A percentile compares a stretch with the other conserved stretches of the same genome.
Conservation (phyloP, 2,113 vertebrate genomes). For the Falco punctatus region DNA sequence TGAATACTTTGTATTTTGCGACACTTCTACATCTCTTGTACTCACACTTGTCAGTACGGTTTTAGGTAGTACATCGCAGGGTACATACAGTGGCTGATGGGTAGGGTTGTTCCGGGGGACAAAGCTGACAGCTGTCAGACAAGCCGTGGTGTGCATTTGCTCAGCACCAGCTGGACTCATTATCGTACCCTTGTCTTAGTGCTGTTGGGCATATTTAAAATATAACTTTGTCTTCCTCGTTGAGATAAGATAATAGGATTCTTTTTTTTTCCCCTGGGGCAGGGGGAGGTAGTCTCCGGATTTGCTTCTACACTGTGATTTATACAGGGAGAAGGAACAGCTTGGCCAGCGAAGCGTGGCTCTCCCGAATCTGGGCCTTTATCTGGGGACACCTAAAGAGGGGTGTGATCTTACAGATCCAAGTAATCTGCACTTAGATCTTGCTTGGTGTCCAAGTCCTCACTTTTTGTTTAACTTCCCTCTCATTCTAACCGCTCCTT, state of each 20-base stretch:
- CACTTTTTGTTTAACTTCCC: not conserved
- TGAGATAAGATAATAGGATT: not conserved
- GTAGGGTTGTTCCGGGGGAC: not conserved
- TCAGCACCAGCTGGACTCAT: not conserved
- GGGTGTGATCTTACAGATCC: not conserved
- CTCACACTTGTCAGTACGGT: not conserved
- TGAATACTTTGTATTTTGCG: rapidly evolving
- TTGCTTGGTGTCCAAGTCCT: not conserved
- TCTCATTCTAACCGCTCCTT: not conserved
- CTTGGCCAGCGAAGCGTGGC: not conserved
- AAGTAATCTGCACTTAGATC: not conserved
- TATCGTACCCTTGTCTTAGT: not conserved
- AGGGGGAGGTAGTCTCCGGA: not conserved
- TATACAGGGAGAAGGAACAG: not conserved
- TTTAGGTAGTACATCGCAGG: not conserved
- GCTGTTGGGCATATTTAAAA: not conserved
- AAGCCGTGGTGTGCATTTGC: not conserved
- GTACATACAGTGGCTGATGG: not conserved
- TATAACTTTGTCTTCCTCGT: not conserved
- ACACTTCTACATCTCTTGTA: not conserved
- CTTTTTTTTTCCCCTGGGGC: not conserved
- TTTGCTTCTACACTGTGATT: not conserved
- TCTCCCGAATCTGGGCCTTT: not conserved
- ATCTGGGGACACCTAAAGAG: not conserved
- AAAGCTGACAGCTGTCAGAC: not conserved